These are phyloP conservation scores for Etheostoma nigrum DNA, from an alignment of 2,797 vertebrate genomes.

Conservation along the genomic window DNA sequence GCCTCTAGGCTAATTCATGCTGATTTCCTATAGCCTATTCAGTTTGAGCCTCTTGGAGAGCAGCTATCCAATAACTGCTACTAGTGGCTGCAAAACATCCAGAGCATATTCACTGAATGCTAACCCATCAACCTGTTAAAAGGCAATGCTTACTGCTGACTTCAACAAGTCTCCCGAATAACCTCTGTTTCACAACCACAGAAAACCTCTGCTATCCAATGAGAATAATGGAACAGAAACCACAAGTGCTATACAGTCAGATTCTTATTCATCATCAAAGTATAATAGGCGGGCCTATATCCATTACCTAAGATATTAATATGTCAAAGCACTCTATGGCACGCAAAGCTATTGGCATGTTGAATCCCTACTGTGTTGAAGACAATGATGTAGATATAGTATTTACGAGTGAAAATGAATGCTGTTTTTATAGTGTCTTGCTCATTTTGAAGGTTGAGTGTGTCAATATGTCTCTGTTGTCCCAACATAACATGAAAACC, in stretches of 20 bases:
- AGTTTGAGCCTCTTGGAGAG: conserved; percentile 25
- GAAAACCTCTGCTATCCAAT: conserved; percentile 21
- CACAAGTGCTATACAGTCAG: conserved; percentile 12
- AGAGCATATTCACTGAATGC: neutral
- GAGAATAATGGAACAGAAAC: conserved; percentile 28
- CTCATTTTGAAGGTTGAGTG: conserved; percentile 10
- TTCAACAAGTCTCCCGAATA: conserved; percentile 27
- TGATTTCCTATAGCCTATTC: conserved; percentile 38
- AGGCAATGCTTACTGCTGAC: conserved; percentile 12
- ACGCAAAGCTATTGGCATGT: neutral
- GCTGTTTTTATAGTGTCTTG: neutral
- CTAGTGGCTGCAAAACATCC: conserved; percentile 4
- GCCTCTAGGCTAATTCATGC: conserved; percentile 28
- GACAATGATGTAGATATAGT: neutral
- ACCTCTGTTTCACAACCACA: conserved; percentile 36
- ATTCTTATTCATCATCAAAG: conserved; percentile 3
- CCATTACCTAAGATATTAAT: conserved; percentile 15
- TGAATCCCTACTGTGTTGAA: too few relatives aligned
- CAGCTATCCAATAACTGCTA: conserved; percentile 33
- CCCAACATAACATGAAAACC: neutral
- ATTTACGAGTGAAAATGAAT: neutral
- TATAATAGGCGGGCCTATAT: neutral
- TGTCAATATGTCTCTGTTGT: neutral
- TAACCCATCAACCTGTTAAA: conserved; percentile 11
- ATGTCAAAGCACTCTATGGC: neutral